Conservation (phyloP, 2,113 vertebrate species). For the Bubo scandiacus region DNA sequence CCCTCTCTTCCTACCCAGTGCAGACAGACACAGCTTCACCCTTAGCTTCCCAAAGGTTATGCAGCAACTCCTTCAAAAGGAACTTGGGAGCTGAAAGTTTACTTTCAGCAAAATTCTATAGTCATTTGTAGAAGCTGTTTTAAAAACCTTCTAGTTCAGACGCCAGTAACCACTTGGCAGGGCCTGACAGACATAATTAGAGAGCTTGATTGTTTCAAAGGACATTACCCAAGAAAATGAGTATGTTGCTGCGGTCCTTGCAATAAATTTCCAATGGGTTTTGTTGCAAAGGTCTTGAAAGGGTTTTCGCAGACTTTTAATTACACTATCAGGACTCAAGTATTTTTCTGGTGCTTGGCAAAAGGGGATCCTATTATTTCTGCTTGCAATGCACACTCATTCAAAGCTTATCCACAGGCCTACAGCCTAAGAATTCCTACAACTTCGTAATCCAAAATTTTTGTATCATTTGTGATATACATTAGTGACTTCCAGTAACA, state of each 20-base stretch:
- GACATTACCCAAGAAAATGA: slow-evolving; percentile 37
- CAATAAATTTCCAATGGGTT: slow-evolving; percentile 20
- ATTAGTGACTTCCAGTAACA: slow-evolving; percentile 62
- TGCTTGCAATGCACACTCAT: neutral
- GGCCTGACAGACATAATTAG: slow-evolving; percentile 16
- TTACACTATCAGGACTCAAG: neutral
- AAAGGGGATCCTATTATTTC: slow-evolving; percentile 16
- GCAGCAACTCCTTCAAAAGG: neutral
- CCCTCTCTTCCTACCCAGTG: neutral
- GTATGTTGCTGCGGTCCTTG: neutral
- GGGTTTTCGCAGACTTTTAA: slow-evolving; percentile 41
- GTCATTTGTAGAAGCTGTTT: neutral
- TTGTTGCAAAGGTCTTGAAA: slow-evolving; percentile 30
- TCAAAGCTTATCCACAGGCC: slow-evolving; percentile 16
- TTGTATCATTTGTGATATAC: slow-evolving; percentile 47
- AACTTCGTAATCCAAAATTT: neutral
- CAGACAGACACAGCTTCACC: neutral
- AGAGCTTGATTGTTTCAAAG: slow-evolving; percentile 30
- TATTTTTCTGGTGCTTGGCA: slow-evolving; percentile 34
- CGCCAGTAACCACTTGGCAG: neutral
- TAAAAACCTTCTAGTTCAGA: neutral
- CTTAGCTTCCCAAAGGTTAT: neutral
- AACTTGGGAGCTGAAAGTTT: neutral
- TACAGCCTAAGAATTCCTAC: slow-evolving; percentile 19
- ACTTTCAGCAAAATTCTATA: neutral